Evolutionary conservation across 2,888 invertebrate genomes (phyloP).

Genomic region (Mylabris sibirica): DNA sequence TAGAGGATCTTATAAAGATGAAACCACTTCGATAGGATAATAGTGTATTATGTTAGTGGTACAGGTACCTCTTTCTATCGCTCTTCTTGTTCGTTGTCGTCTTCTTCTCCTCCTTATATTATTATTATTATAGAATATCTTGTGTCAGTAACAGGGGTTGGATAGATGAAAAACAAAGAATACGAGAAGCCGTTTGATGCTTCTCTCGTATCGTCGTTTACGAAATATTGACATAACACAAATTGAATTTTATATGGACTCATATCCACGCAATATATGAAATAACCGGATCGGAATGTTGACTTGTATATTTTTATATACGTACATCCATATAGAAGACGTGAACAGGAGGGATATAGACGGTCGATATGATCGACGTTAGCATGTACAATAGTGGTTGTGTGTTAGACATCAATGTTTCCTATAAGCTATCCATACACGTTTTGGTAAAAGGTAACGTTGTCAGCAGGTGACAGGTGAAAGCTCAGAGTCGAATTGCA

Average conservation of each 20-base stretch:
- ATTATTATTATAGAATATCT: not conserved
- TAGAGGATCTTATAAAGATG: not conserved
- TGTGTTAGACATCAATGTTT: not conserved
- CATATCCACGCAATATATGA: constrained; percentile 50
- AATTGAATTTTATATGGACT: constrained; percentile 52
- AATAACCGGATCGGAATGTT: constrained; percentile 41
- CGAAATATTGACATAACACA: constrained; percentile 44
- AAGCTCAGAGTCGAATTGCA: constrained; percentile 1
- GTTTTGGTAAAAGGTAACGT: not conserved
- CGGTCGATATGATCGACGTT: constrained; percentile 17
- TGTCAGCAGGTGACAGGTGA: constrained; percentile 12
- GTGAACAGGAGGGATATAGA: constrained; percentile 24
- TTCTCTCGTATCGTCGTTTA: constrained; percentile 15
- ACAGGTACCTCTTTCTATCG: not conserved
- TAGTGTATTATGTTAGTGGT: not conserved
- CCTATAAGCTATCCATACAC: not conserved
- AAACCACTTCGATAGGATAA: not conserved
- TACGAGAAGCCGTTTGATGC: not conserved
- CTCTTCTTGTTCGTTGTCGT: not conserved
- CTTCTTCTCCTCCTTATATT: not conserved
- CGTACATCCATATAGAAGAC: constrained; percentile 15
- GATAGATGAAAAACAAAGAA: not conserved
- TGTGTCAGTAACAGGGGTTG: not conserved
- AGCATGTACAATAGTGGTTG: constrained; percentile 16
- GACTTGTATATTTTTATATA: constrained; percentile 29